Base-by-base conservation (phyloP, 2,797 vertebrate species). In the Periophthalmus magnuspinnatus region DNA sequence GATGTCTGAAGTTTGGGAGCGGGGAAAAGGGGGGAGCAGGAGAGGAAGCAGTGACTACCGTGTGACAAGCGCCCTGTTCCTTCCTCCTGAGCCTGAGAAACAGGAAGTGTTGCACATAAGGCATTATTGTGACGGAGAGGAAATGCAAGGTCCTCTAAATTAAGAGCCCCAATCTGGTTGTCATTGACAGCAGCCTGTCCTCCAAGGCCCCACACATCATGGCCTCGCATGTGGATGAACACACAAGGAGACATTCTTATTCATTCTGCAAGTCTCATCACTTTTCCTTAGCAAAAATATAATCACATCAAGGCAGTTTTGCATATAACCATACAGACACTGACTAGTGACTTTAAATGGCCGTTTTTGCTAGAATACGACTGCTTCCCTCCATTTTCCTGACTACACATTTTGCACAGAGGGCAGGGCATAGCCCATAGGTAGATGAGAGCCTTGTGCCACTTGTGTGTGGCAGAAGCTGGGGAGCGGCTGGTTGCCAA, bases 41-140 rank as follows among this genome's bases (percentile, higher is more conserved):
- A 54, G 83, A 90, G 91, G 91, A 90, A 92, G 85, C 61, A 32
- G 85, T 91, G 92, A 93, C 93, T 94, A 93, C 91, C 87, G 90
- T 93, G 92, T 93, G 93, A 94, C 92, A 91, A 93, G 89, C 89
- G 79, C 89, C 81, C 84, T 84, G 90, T 93, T 94, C 93, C 92
- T 94, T 93, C 93, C 93, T 93, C 87, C 73, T 80, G 74, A 81
- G 93, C 92, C 90, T 94, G 93, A 92, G 93, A 94, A 94, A 93
- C 92, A 93, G 93, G 93, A 94, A 93, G 91, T 87, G 88, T 80
- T 89, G 88, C 88, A 91, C 87, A 90, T 88, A 87, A 91, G 90
- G 91, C 89, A 91, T 93, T 93, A 94, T 93, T 93, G 92, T 92
- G 93, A 93, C 92, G 88, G 90, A 89, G 85, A 91, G 93, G 93